A percentile compares a stretch with the other conserved stretches of the same genome.
Conservation (phyloP, 2,888 invertebrate species). For the Nematopogon swammerdamellus region DNA sequence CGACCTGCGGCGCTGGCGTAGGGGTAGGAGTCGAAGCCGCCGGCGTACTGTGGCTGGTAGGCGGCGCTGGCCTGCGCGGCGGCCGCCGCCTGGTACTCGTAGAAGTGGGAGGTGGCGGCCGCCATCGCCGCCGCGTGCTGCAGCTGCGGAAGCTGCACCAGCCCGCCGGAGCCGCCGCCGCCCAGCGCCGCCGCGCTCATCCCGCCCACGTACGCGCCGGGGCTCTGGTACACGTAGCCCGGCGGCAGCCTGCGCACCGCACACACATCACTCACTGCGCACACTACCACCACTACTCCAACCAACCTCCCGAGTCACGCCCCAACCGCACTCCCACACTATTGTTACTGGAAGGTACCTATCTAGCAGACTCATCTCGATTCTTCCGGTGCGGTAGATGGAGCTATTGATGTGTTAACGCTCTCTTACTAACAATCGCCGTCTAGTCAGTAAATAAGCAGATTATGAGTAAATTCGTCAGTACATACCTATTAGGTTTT, state of each 20-base stretch:
- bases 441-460: too few relatives aligned
- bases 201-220: slow-evolving; percentile 70
- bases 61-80: slow-evolving; percentile 69
- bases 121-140: slow-evolving; percentile 75
- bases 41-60: slow-evolving; percentile 70
- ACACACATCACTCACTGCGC: slow-evolving; percentile 8
- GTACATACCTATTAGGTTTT: too few relatives aligned
- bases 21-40: slow-evolving; percentile 69
- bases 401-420: too few relatives aligned
- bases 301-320: too few relatives aligned
- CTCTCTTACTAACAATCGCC: too few relatives aligned
- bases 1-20: slow-evolving; percentile 70
- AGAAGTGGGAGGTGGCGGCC: slow-evolving; percentile 75
- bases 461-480: too few relatives aligned
- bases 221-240: slow-evolving; percentile 73
- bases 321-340: too few relatives aligned
- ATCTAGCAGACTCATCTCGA: too few relatives aligned
- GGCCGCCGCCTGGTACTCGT: slow-evolving; percentile 76
- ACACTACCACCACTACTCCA: slow-evolving; percentile 7
- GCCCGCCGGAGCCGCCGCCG: slow-evolving; percentile 61
- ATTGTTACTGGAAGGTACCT: too few relatives aligned
- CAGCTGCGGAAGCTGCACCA: slow-evolving; percentile 67
- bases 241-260: slow-evolving; percentile 42
- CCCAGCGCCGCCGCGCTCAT: slow-evolving; percentile 33
- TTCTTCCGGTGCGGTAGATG: too few relatives aligned